Base-by-base conservation (phyloP, 1,140 invertebrate species). In the Dendroctonus valens region DNA sequence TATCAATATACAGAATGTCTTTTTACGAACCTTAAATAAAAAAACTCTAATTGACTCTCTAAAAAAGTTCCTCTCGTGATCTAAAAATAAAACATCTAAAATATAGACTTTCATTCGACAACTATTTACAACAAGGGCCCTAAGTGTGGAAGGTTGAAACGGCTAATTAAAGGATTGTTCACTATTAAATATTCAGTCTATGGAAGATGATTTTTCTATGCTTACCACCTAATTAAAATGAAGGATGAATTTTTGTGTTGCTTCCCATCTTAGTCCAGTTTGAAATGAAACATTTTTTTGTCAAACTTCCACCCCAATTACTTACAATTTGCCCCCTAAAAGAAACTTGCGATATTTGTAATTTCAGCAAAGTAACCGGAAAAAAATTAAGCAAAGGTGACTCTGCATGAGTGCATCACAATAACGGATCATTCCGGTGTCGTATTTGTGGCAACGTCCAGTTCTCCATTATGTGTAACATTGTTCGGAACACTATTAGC, bases 361-460 rank as follows among this genome's bases (percentile, higher is more conserved):
- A n/a, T n/a, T n/a, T n/a, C n/a, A n/a, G n/a, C n/a, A n/a, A n/a
- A n/a, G n/a, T n/a, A n/a, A n/a, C n/a, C 42, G 42, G 7, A 44
- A 7, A 4, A 46, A 46, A 46, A 15, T 26, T 52, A 39, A 39
- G 26, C 39, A n/a, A 55, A 57, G 48, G 53, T 57, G 62, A 57
- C 54, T 51, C 62, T 50, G 54, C 53, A 53, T 42, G 49, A 63
- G 49, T 59, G 41, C 52, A 66, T 61, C 42, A 74, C 73, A 69
- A 74, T 74, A 59, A 74, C 73, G 55, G 73, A 74, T 74, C 73
- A 74, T 74, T 74, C 72, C 8, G 70, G 70, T n/a, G 70, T 65
- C 55, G 65, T 72, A 39, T 72, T 73, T 58, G 64, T 71, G 67
- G 73, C 72, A 52, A 66, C 67, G 59, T 70, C 69, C 41, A 51